These are phyloP conservation scores for Poecilia latipinna DNA, from an alignment of 2,113 vertebrate genomes.

Conservation along the genomic window DNA sequence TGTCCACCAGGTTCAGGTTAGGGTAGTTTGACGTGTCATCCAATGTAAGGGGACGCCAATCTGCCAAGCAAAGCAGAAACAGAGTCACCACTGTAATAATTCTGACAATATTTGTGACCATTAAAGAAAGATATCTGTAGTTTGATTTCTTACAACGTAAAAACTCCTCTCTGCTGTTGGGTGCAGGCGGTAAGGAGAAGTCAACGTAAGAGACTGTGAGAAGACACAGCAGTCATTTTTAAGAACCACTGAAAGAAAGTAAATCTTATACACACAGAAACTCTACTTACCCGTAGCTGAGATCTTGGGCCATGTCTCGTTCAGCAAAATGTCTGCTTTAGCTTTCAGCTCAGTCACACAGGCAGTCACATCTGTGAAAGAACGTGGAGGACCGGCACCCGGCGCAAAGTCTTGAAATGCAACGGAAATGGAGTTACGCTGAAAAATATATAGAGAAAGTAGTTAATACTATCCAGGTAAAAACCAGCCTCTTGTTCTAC, in stretches of 20 bases:
- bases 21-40: constrained; percentile 25
- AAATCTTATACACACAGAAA: no score
- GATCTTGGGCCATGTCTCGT: constrained; percentile 25
- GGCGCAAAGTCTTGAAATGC: neutral
- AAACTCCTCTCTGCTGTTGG: constrained; percentile 23
- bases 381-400: neutral
- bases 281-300: constrained; percentile 14
- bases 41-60: constrained; percentile 3
- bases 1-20: neutral
- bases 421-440: constrained; percentile 10
- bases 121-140: rapidly evolving
- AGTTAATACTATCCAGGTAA: neutral
- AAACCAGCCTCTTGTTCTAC: no score
- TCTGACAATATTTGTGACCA: neutral
- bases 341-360: constrained; percentile 32
- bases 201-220: constrained; percentile 27
- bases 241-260: no score
- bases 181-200: neutral
- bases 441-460: neutral
- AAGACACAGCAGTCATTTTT: neutral
- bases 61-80: neutral
- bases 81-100: neutral
- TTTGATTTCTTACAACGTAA: constrained; percentile 10
- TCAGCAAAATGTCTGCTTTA: neutral
- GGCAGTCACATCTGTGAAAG: constrained; percentile 9